Evolutionary conservation across 2,888 invertebrate genomes (phyloP).

Genomic region (Tinea pellionella): DNA sequence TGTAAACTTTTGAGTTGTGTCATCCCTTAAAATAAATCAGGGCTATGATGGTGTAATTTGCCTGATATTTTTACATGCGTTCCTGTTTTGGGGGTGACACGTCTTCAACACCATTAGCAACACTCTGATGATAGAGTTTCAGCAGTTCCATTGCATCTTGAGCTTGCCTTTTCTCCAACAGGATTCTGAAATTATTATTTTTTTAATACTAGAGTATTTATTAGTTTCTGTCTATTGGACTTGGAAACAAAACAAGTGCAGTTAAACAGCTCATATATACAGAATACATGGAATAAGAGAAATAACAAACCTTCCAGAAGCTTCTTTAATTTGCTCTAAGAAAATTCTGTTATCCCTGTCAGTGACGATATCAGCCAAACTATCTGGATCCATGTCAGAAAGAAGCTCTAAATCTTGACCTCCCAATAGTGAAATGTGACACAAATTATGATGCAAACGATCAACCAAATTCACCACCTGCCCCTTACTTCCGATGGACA

Average conservation of each 20-base stretch:
- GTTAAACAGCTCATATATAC: too few species aligned
- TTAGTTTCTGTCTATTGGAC: too few species aligned
- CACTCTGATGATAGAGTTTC: slow-evolving; percentile 76
- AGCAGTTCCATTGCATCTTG: slow-evolving; percentile 88
- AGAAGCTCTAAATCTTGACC: slow-evolving; percentile 86
- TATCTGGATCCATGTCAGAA: slow-evolving; percentile 91
- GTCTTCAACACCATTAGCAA: slow-evolving; percentile 60
- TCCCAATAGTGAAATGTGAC: slow-evolving; percentile 85
- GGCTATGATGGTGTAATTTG: slow-evolving; percentile 26
- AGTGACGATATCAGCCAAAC: slow-evolving; percentile 83
- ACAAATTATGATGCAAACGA: slow-evolving; percentile 81
- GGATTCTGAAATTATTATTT: slow-evolving; percentile 56
- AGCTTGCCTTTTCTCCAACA: slow-evolving; percentile 86
- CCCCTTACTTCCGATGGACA: slow-evolving; percentile 58
- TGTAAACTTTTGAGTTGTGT: slow-evolving; percentile 65
- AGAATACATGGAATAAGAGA: neutral
- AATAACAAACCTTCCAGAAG: slow-evolving; percentile 74
- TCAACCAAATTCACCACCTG: slow-evolving; percentile 82
- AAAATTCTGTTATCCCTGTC: slow-evolving; percentile 80
- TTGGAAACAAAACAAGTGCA: neutral
- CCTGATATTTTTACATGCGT: slow-evolving; percentile 3
- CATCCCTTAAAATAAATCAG: slow-evolving; percentile 53
- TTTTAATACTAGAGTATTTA: neutral
- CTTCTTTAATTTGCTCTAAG: slow-evolving; percentile 84
- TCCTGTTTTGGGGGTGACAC: slow-evolving; percentile 59